Base-by-base conservation (phyloP, 2,113 vertebrate genomes). In the Petromus typicus region DNA sequence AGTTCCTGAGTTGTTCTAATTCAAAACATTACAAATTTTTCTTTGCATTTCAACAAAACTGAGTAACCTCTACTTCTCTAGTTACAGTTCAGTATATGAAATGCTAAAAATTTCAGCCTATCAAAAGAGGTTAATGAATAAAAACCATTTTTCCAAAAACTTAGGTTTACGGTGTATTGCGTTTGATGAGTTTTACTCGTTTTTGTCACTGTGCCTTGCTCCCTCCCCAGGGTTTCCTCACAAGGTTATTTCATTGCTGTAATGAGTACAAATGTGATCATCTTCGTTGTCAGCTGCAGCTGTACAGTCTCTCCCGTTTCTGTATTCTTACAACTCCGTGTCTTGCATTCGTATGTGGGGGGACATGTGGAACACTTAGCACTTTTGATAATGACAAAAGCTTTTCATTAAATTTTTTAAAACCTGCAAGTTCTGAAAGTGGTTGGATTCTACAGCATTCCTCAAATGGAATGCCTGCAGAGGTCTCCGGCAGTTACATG, bases 351-450 rank as follows among this genome's bases (percentile, higher is more conserved):
- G 61, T 54, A 71, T n/a, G 66, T 20, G 5, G 81, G 22, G 40
- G 45, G 54, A 73, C 54, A 2, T 71, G n/a, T 2, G 51, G 27
- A 86, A 59, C 23, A 61, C 11, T 91, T 13, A 40, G 48, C 54
- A 66, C 71, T 91, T 92, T 69, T 22, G n/a, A 61, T 82, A 82
- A 79, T 84, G 25, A 25, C 67, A 94, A 90, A 91, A 92, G 37
- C 11, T 57, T 94, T 95, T 96, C 25, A 87, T 59, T 78, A 86
- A 80, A 14, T 56, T 93, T 71, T 79, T 90, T 43, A 89, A 81
- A 78, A 27, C n/a, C 51, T 79, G 63, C 61, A 86, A 71, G 32
- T 79, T 93, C 82, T 86, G 85, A 20, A 88, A 57, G 56, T 85
- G 71, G 13, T 32, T 96, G 91, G 9, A 86, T 87, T 89, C 22